phyloP scores from a whole-genome alignment of 2,888 invertebrate genomes.

The Mongoloraphidia duomilia region DNA sequence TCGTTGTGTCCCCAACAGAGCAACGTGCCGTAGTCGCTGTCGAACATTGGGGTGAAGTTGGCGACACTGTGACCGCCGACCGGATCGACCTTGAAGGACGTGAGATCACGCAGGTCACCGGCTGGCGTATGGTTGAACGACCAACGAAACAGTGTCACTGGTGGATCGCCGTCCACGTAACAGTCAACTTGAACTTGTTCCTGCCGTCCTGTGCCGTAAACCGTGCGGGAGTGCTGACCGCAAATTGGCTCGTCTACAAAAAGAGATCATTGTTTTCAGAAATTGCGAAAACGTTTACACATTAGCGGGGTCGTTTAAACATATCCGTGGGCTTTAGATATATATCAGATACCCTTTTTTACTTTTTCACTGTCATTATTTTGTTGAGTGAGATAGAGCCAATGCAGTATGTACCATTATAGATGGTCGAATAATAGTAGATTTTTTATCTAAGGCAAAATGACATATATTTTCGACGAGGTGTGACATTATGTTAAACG shows the following conservation, averaged over 20 bases:
- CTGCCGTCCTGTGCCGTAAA: conserved; percentile 49
- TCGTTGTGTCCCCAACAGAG: conserved; percentile 60
- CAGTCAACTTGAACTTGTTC: conserved; percentile 50
- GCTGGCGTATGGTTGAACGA: conserved; percentile 52
- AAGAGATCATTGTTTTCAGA: conserved; percentile 2
- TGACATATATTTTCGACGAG: no score
- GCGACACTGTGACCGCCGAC: conserved; percentile 27
- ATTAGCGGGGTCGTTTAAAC: no score
- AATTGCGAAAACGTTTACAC: conserved; percentile 9
- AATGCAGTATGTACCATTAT: no score
- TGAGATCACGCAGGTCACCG: conserved; percentile 29
- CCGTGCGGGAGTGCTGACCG: conserved; percentile 40
- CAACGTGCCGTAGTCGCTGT: conserved; percentile 59
- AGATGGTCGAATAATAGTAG: no score
- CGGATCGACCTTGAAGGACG: conserved; percentile 25
- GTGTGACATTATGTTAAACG: no score
- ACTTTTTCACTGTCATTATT: no score
- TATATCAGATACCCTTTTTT: no score
- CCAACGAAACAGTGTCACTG: conserved; percentile 45
- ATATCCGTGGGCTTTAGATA: no score
- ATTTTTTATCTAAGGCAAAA: no score
- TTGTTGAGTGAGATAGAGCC: no score
- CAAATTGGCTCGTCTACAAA: conserved; percentile 49
- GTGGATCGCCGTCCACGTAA: conserved; percentile 56
- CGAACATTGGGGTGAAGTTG: conserved; percentile 40